These are phyloP conservation scores for Ciconia nigra DNA, from an alignment of 2,797 vertebrate genomes.

Conservation along the genomic window DNA sequence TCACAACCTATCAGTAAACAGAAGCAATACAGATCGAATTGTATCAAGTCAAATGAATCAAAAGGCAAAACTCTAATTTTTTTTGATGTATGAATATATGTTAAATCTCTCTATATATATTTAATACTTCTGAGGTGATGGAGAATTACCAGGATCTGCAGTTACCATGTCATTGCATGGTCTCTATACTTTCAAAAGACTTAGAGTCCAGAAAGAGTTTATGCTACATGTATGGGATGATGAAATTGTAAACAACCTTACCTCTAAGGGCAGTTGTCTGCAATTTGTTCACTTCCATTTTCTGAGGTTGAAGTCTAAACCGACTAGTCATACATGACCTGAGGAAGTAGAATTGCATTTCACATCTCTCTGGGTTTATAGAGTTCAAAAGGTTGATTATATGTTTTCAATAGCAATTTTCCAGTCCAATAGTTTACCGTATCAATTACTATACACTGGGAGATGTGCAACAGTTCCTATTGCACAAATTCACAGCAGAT, in stretches of 20 bases:
- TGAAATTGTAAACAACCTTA: neutral
- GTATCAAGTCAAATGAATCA: neutral
- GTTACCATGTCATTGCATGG: neutral
- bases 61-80: neutral
- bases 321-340: neutral
- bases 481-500: neutral
- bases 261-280: neutral
- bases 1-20: neutral
- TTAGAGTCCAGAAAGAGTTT: neutral
- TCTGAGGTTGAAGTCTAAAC: neutral
- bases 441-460: neutral
- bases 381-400: constrained; percentile 27
- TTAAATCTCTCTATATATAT: neutral
- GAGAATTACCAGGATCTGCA: neutral
- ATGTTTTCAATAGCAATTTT: constrained; percentile 56
- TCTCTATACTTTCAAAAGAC: neutral
- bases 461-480: neutral
- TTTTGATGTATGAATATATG: neutral
- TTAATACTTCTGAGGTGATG: neutral
- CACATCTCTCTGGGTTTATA: neutral
- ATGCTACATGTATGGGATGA: neutral
- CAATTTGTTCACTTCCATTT: constrained; percentile 6
- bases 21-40: neutral
- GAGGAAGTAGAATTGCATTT: neutral
- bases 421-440: neutral